A percentile compares a stretch with the other conserved stretches of the same genome.
phyloP scores from a whole-genome alignment of 2,797 vertebrate species.

The Prionace glauca region DNA sequence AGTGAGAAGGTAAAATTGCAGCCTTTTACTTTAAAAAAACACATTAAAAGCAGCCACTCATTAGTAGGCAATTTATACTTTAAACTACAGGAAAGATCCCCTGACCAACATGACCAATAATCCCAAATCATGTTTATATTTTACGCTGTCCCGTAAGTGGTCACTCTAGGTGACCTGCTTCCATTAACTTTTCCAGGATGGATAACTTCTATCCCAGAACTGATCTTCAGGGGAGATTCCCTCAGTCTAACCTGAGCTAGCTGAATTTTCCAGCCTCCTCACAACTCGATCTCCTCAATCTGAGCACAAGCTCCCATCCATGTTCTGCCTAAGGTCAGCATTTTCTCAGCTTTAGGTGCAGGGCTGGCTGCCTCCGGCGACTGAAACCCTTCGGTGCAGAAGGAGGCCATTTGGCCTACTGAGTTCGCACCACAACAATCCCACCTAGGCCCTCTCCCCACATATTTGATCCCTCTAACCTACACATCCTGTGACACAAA shows the following conservation, averaged over 20 bases:
- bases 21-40: not conserved
- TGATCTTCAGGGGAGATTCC: too few species aligned
- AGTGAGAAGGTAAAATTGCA: too few species aligned
- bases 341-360: not conserved
- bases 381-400: too few species aligned
- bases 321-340: not conserved
- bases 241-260: too few species aligned
- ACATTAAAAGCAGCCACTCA: not conserved
- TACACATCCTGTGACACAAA: too few species aligned
- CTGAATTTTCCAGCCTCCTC: not conserved
- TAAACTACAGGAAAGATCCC: not conserved
- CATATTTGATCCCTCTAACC: too few species aligned
- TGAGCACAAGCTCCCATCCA: not conserved
- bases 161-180: not conserved
- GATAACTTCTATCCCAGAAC: not conserved
- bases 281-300: not conserved
- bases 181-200: not conserved
- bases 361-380: not conserved
- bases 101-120: not conserved
- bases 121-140: not conserved
- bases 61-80: not conserved
- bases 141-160: not conserved
- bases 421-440: too few species aligned
- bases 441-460: too few species aligned
- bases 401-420: too few species aligned